A percentile compares a stretch with the other conserved stretches of the same genome.
These are phyloP conservation scores for Scelioninae gen. 1 DNA, from an alignment of 2,888 invertebrate species.

Conservation along the genomic window DNA sequence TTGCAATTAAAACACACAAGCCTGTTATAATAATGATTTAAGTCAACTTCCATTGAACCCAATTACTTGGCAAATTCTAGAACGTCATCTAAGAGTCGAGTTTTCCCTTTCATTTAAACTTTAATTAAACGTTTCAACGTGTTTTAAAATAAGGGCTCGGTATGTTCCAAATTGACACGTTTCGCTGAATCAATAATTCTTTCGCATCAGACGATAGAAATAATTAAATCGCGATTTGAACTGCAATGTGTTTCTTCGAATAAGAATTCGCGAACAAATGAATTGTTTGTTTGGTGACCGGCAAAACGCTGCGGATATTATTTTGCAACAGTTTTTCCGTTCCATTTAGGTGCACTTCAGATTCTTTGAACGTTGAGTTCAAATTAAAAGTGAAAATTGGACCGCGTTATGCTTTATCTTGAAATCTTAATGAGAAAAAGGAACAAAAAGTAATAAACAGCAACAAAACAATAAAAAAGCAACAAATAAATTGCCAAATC, in stretches of 20 bases:
- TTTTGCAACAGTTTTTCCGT: constrained; percentile 3
- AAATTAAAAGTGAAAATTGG: constrained; percentile 11
- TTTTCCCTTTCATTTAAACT: constrained; percentile 30
- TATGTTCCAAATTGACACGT: constrained; percentile 5
- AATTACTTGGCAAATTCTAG: constrained; percentile 28
- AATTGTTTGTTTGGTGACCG: constrained; percentile 5
- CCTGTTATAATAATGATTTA: constrained; percentile 29
- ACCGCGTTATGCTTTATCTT: too few relatives aligned
- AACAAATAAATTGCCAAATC: too few relatives aligned
- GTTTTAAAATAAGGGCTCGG: not conserved
- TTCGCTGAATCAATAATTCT: constrained; percentile 4
- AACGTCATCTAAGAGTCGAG: constrained; percentile 10
- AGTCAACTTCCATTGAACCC: constrained; percentile 39
- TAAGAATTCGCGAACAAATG: constrained; percentile 13
- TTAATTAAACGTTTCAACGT: constrained; percentile 26
- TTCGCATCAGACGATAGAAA: not conserved
- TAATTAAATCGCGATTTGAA: constrained; percentile 12
- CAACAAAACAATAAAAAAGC: too few relatives aligned
- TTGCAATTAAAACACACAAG: constrained; percentile 35
- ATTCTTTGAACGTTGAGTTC: constrained; percentile 4
- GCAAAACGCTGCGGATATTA: constrained; percentile 10
- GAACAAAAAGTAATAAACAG: too few relatives aligned
- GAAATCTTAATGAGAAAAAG: too few relatives aligned
- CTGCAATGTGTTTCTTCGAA: constrained; percentile 1
- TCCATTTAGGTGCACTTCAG: constrained; percentile 4